Conservation (phyloP, 2,797 vertebrate genomes). For the Pygocentrus nattereri region DNA sequence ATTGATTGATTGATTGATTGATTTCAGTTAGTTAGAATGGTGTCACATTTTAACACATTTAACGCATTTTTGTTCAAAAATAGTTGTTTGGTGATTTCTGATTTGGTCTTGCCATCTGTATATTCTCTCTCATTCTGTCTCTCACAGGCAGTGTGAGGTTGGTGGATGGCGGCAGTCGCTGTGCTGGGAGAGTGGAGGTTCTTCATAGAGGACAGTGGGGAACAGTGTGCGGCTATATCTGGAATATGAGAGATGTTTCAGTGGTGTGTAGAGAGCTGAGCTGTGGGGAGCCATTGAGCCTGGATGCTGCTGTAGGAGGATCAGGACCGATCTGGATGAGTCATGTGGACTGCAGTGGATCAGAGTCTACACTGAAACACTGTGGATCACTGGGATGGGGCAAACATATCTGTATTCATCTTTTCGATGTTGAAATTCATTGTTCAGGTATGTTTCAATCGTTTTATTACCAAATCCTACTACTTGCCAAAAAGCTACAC, state of each 20-base stretch:
- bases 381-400: neutral
- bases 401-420: neutral
- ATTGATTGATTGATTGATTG: no score
- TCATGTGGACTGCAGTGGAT: neutral
- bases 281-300: slow-evolving; percentile 57
- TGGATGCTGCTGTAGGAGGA: slow-evolving; percentile 66
- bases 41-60: no score
- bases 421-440: slow-evolving; percentile 15
- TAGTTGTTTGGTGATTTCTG: no score
- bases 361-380: slow-evolving; percentile 15
- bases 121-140: neutral
- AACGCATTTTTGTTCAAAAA: no score
- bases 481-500: no score
- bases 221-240: slow-evolving; percentile 59
- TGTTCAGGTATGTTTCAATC: no score
- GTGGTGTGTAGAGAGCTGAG: slow-evolving; percentile 71
- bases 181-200: no score
- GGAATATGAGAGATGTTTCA: slow-evolving; percentile 41
- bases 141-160: slow-evolving; percentile 11
- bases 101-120: no score
- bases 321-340: slow-evolving; percentile 47
- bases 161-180: slow-evolving; percentile 13
- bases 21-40: no score
- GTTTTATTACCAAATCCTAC: no score
- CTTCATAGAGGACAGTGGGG: no score